Evolutionary conservation across 1,140 invertebrate genomes (phyloP).

Genomic region (Drosophila obscura): DNA sequence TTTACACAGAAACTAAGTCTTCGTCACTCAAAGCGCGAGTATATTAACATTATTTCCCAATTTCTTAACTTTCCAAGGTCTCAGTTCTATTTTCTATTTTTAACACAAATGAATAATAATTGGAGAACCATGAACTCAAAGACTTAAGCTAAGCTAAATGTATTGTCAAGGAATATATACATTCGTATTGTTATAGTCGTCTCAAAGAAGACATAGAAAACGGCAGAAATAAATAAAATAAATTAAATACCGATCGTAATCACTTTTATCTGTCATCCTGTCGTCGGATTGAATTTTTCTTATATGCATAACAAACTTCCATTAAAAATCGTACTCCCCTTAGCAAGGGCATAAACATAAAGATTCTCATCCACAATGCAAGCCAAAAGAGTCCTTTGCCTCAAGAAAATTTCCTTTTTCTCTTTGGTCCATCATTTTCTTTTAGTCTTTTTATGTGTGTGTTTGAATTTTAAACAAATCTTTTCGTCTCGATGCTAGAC

Average conservation of each 20-base stretch:
- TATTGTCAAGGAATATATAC: no score
- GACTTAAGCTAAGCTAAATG: no score
- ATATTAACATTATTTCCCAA: no score
- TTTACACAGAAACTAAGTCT: no score
- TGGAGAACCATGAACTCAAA: neutral
- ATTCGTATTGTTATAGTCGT: no score
- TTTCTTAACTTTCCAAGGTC: no score
- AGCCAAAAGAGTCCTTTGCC: slow-evolving; percentile 23
- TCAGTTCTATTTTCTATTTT: no score
- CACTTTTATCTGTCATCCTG: no score
- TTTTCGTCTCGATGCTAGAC: slow-evolving; percentile 12
- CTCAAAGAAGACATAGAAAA: slow-evolving; percentile 10
- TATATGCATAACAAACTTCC: neutral
- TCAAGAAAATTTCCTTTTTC: slow-evolving; percentile 8
- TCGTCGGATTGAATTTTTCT: neutral
- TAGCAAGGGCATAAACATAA: no score
- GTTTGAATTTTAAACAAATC: slow-evolving; percentile 30
- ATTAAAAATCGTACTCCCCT: slow-evolving; percentile 2
- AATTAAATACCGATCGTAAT: no score
- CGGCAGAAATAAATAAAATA: neutral
- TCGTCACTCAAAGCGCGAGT: no score
- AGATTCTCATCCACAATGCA: no score
- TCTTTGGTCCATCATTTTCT: slow-evolving; percentile 8
- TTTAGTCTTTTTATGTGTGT: slow-evolving; percentile 4
- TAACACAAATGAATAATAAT: slow-evolving; percentile 19